Base-by-base conservation (phyloP, 2,888 invertebrate species). In the Ctenicera cuprea region DNA sequence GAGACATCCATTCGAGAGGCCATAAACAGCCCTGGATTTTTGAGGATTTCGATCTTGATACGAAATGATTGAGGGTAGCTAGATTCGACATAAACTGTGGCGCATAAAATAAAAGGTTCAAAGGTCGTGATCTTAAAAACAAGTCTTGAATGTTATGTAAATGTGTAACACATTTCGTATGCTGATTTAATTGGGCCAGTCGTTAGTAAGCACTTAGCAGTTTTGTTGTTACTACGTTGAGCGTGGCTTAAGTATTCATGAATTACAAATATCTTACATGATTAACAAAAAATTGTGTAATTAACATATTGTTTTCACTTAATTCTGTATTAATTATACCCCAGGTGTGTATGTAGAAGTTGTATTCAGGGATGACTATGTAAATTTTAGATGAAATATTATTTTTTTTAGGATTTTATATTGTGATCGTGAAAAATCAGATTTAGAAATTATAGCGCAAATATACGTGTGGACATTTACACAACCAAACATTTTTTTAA, bases 11-110 rank as follows among this genome's bases (percentile, higher is more conserved):
- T 62, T 54, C 26, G 54, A 30, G 8, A 33, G 54, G 30, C 14
- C 22, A 54, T 54, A 54, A 54, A 26, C 54, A 54, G 14, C 7
- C 26, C 0, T 11, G 26, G 22, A 18, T 52, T 52, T 52, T 20
- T 30, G 30, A 54, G 30, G 26, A 54, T 54, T 54, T 54, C 30
- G n/a, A 54, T 54, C 54, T 26, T 30, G 54, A 54, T 54, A 54
- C 8, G 26, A 22, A 14, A 30, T 54, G 54, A 54, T 54, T 12
- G 14, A 54, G 26, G 54, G 30, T 45, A 5, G 30, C 54, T 54
- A 12, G n/a, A 30, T 26, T 33, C 14, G 30, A 30, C 12, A 30
- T 54, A 54, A 54, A 54, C 4, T 18, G 11, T 52, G n/a, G n/a
- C 5, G 14, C 16, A 18, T 45, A 45, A 45, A 45, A 45, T 18